Percentiles rank a stretch among this genome's conserved stretches.
phyloP scores from a whole-genome alignment of 2,113 vertebrate species.

The Furnarius figulus region DNA sequence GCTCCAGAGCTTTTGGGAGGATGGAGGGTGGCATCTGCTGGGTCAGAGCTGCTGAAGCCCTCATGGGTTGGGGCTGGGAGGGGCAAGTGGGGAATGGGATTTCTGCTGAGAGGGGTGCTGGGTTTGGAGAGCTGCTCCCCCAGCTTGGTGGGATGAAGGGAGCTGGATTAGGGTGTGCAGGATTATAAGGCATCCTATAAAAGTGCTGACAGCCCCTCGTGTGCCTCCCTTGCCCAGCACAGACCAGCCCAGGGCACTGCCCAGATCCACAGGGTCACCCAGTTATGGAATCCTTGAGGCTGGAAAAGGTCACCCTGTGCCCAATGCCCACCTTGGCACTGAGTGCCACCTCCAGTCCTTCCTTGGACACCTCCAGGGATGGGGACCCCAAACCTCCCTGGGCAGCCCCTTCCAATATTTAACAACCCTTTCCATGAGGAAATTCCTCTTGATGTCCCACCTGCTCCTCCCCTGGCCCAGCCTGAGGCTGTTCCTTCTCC shows the following conservation, averaged over 20 bases:
- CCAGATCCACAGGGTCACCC: too few species aligned
- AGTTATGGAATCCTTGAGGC: background rate
- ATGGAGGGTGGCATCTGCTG: background rate
- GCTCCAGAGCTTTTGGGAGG: background rate
- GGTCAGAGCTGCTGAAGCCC: background rate
- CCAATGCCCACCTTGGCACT: background rate
- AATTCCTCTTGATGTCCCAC: too few species aligned
- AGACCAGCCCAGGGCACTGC: background rate
- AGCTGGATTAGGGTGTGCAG: background rate
- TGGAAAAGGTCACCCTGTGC: background rate
- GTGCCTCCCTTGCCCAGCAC: background rate
- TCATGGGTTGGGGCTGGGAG: background rate
- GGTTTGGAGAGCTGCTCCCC: background rate
- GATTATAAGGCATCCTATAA: background rate
- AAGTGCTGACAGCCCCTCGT: background rate
- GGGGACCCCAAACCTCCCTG: background rate
- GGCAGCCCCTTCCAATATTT: background rate
- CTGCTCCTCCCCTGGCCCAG: background rate
- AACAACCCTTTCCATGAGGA: accelerated
- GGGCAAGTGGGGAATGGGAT: background rate
- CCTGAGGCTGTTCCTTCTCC: background rate
- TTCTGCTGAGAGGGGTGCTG: background rate
- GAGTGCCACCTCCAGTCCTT: accelerated
- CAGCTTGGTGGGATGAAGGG: too few species aligned
- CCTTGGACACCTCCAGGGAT: background rate